Conservation (phyloP, 2,797 vertebrate genomes). For the Danio choprae region DNA sequence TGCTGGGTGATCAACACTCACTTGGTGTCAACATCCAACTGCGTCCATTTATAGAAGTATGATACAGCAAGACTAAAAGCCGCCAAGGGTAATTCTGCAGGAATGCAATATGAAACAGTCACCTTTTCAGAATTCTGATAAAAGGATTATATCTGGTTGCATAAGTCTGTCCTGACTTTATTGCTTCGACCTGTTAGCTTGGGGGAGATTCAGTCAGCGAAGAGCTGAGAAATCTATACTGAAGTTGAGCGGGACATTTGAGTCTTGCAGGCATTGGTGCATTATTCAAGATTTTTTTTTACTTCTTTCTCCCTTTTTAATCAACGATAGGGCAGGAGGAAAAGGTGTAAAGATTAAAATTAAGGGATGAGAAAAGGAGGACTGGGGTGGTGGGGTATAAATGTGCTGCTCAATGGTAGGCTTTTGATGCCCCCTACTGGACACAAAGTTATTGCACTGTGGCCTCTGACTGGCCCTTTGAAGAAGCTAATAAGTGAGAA, state of each 20-base stretch:
- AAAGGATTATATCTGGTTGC: constrained; percentile 31
- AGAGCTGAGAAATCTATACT: constrained; percentile 54
- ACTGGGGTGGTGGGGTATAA: not conserved
- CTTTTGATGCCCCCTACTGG: constrained; percentile 70
- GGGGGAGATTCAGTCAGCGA: constrained; percentile 34
- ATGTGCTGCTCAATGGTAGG: constrained; percentile 29
- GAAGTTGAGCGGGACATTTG: constrained; percentile 48
- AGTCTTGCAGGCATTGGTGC: constrained; percentile 60
- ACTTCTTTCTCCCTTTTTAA: constrained; percentile 42
- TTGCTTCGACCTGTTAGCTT: constrained; percentile 48
- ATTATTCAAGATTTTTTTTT: constrained; percentile 60
- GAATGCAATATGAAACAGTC: constrained; percentile 38
- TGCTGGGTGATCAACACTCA: constrained; percentile 2
- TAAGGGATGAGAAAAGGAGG: not conserved
- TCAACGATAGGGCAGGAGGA: constrained; percentile 36
- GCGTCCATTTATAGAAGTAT: constrained; percentile 17
- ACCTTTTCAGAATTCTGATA: constrained; percentile 36
- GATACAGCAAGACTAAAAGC: constrained; percentile 18
- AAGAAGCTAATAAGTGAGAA: not conserved
- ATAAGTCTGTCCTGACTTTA: constrained; percentile 45
- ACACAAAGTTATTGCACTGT: not conserved
- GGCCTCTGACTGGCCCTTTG: not conserved
- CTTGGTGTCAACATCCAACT: not conserved
- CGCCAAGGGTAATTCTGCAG: constrained; percentile 20
- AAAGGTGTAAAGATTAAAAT: constrained; percentile 16